Conservation (phyloP, 1,140 invertebrate species). For the Euschistus heros region DNA sequence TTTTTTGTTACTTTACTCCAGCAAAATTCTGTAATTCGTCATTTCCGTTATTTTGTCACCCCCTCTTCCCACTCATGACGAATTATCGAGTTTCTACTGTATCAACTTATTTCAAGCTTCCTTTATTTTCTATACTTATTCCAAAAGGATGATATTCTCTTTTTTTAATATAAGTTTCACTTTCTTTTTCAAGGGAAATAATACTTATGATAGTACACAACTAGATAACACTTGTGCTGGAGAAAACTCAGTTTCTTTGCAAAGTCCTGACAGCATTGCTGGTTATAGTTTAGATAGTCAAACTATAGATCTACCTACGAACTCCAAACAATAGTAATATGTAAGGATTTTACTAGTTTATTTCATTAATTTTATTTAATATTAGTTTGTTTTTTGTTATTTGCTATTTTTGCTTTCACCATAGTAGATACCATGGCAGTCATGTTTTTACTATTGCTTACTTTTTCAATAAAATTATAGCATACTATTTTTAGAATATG, state of each 20-base stretch:
- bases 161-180: neutral
- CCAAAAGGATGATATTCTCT: no score
- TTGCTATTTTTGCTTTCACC: no score
- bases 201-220: conserved; percentile 66
- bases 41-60: no score
- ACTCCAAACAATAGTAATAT: conserved; percentile 9
- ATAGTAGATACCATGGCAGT: neutral
- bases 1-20: no score
- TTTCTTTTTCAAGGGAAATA: conserved; percentile 52
- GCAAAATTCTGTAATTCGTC: no score
- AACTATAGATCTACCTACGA: conserved; percentile 29
- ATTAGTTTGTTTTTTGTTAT: no score
- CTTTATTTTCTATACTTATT: no score
- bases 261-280: conserved; percentile 63
- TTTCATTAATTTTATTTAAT: neutral
- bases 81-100: no score
- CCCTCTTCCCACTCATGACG: no score
- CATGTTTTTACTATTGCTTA: neutral
- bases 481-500: neutral
- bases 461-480: neutral
- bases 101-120: no score
- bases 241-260: conserved; percentile 49
- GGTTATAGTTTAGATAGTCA: conserved; percentile 35
- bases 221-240: conserved; percentile 48
- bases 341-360: neutral